phyloP scores from a whole-genome alignment of 2,113 vertebrate species.

The Bos javanicus region DNA sequence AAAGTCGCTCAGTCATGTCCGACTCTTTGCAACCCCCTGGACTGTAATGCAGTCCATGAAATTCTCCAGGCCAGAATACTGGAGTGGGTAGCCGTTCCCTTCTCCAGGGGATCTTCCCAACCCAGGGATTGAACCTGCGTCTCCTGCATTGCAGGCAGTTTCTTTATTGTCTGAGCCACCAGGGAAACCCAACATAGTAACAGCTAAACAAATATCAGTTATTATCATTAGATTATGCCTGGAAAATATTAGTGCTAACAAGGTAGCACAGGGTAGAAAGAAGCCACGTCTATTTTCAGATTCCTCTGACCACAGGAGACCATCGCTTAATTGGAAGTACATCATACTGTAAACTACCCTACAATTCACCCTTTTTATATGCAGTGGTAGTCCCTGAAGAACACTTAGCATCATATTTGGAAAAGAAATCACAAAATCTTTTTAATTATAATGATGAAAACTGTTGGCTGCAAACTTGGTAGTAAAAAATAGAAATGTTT shows the following conservation, averaged over 20 bases:
- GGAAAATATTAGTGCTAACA: not conserved
- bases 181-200: not conserved
- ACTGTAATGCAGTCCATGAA: not conserved
- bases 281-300: conserved; percentile 24
- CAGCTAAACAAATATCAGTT: conserved; percentile 1
- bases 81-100: not conserved
- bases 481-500: conserved; percentile 54
- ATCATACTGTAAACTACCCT: not conserved
- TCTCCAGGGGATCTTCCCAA: not conserved
- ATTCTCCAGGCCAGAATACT: not conserved
- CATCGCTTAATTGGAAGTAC: not conserved
- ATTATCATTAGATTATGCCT: not conserved
- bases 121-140: not conserved
- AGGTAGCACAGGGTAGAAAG: not conserved
- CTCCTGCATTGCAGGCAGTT: not conserved
- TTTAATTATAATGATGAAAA: conserved; percentile 45
- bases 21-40: not conserved
- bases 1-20: not conserved
- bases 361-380: not conserved
- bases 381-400: conserved; percentile 2
- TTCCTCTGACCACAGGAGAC: conserved; percentile 3
- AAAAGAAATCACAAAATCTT: conserved; percentile 49
- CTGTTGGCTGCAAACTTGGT: conserved; percentile 37
- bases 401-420: conserved; percentile 30
- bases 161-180: not conserved